Evolutionary conservation across 2,113 vertebrate species (phyloP), one percentile per base, ranked within the genome.

Genomic region (Glaucomys volans): DNA sequence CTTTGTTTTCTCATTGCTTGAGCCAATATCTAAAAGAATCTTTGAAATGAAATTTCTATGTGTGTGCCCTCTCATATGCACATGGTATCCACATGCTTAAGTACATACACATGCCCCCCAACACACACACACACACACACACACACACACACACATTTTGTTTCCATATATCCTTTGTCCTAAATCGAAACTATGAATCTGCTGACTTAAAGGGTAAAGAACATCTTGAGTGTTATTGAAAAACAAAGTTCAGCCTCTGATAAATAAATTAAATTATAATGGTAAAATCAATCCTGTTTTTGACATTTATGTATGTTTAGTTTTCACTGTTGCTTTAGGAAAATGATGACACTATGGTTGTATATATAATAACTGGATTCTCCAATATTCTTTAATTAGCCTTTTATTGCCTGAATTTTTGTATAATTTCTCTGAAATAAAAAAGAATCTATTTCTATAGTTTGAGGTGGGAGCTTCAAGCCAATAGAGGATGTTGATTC

Each of bases 241-340:
- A 6, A 16, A 93, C 54, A 87, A 75, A 92, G 54, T 95, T 90
- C 52, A 97, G 87, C 44, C 8, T 75, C 77, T 88, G 79, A 77
- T 92, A 94, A 87, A 81, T 97, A 95, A 98, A 98, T 98, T 96
- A 97, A 76, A 71, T 35, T 93, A 80, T 74, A 90, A 98, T 94
- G 84, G 81, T 59, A 97, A 98, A 98, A 97, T 96, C 86, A 47
- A 96, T 98, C 71, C 32, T 14, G 0, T 69, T 93, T 96, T 95
- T 88, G 79, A 95, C 35, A 85, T 72, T 95, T 93, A 90, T 88
- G 86, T 96, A 44, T 76, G 82, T 52, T 85, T 95, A 28, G 26
- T 59, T 95, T 67, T 90, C 96, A 59, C 59, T 94, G 90, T 90
- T 77, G 90, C 88, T 92, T 97, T 97, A 97, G 67, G 81, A 76